Evolutionary conservation across 2,888 invertebrate genomes (phyloP).

Genomic region (Odontocolon sp.): DNA sequence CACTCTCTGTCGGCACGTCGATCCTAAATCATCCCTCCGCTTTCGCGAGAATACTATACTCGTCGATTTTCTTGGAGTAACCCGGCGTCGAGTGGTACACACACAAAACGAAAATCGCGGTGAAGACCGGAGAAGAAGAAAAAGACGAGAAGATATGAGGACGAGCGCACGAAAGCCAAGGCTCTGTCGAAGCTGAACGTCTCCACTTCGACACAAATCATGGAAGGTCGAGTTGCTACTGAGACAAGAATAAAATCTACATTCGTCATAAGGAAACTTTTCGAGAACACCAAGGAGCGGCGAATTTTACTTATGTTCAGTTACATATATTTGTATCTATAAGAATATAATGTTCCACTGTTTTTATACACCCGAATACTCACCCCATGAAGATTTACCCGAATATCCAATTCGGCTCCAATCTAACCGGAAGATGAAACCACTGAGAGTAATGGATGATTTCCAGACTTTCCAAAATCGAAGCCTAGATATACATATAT

Average conservation of each 20-base stretch:
- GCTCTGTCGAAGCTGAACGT: slow-evolving; percentile 17
- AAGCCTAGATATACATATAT: neutral
- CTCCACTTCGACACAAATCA: slow-evolving; percentile 50
- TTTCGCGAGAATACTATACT: slow-evolving; percentile 6
- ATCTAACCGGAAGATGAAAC: neutral
- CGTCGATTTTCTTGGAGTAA: slow-evolving; percentile 40
- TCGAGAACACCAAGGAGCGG: slow-evolving; percentile 20
- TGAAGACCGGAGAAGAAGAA: neutral
- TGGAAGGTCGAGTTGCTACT: too few species aligned
- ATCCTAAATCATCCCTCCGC: slow-evolving; percentile 38
- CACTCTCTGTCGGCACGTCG: slow-evolving; percentile 12
- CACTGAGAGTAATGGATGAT: neutral
- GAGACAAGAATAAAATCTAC: slow-evolving; percentile 54
- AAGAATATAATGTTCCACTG: neutral
- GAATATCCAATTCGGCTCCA: slow-evolving; percentile 5
- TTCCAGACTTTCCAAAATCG: neutral
- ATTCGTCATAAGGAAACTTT: slow-evolving; percentile 44
- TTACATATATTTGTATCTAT: slow-evolving; percentile 20
- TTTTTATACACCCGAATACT: neutral
- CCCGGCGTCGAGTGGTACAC: slow-evolving; percentile 16
- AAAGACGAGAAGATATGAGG: neutral
- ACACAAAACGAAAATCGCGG: neutral
- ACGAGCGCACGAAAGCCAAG: slow-evolving; percentile 27
- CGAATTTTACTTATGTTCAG: slow-evolving; percentile 10
- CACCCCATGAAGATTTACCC: neutral